Percentiles rank a stretch among this genome's conserved stretches.
phyloP scores from a whole-genome alignment of 2,113 vertebrate genomes.

The Ceyx melanurus region DNA sequence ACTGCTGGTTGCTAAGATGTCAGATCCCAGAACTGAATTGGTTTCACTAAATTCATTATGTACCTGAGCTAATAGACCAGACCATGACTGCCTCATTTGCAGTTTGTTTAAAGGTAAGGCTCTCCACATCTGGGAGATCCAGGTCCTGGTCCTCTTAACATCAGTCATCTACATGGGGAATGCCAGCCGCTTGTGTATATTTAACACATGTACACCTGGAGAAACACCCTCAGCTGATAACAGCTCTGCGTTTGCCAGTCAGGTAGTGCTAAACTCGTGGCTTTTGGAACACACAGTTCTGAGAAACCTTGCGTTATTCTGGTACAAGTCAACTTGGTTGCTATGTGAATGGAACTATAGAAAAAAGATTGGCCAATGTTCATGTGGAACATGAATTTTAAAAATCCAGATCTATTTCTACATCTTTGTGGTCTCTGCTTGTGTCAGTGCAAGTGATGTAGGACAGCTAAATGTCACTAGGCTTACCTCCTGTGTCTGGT shows the following conservation, averaged over 20 bases:
- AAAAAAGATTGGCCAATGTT: neutral
- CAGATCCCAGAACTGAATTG: neutral
- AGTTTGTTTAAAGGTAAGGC: neutral
- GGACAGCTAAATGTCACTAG: neutral
- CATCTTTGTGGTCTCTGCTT: neutral
- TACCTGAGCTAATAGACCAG: neutral
- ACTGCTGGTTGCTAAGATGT: neutral
- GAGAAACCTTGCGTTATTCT: neutral
- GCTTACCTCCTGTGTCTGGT: neutral
- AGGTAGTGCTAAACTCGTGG: neutral
- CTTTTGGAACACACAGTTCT: neutral
- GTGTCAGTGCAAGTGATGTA: neutral
- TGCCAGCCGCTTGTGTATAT: neutral
- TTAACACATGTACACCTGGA: neutral
- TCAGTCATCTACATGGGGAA: neutral
- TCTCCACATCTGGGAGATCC: neutral
- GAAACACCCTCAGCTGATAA: neutral
- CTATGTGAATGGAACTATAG: neutral
- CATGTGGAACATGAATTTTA: neutral
- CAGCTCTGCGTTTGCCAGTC: neutral
- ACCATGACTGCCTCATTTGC: neutral
- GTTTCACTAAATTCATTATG: fast-evolving
- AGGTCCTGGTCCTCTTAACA: neutral
- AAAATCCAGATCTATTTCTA: neutral
- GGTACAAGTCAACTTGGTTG: neutral